These are phyloP conservation scores for Latrodectus elegans DNA, from an alignment of 2,888 invertebrate species.

Conservation along the genomic window DNA sequence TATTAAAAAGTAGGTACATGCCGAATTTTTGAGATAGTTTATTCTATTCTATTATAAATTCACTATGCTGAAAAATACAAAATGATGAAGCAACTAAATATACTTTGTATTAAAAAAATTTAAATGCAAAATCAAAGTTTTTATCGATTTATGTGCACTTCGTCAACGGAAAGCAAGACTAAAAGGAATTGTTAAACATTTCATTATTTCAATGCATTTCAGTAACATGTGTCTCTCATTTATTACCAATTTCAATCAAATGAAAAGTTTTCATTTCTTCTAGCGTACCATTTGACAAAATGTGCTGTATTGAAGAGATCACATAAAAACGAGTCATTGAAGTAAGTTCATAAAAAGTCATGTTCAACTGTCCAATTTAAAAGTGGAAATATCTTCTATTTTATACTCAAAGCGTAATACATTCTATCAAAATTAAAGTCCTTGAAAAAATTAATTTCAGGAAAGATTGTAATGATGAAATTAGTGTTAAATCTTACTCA, in stretches of 20 bases:
- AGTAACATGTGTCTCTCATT: slow-evolving; percentile 60
- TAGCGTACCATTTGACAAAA: slow-evolving; percentile 71
- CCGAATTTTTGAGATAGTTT: too few relatives aligned
- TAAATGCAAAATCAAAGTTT: too few relatives aligned
- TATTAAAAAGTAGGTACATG: too few relatives aligned
- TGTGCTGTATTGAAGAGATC: slow-evolving; percentile 67
- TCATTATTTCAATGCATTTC: slow-evolving; percentile 20
- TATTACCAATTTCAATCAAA: slow-evolving; percentile 70
- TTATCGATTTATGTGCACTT: too few relatives aligned
- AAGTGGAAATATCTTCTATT: slow-evolving; percentile 9
- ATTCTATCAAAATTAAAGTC: slow-evolving; percentile 1
- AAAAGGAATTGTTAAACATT: slow-evolving; percentile 23
- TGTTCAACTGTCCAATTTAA: slow-evolving; percentile 1
- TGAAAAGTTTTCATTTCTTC: slow-evolving; percentile 68
- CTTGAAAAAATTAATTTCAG: slow-evolving; percentile 12
- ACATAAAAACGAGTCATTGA: slow-evolving; percentile 60
- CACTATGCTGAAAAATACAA: too few relatives aligned
- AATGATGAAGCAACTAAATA: too few relatives aligned
- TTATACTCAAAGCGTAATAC: not conserved
- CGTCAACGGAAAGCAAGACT: not conserved
- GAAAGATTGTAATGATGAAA: slow-evolving; percentile 11
- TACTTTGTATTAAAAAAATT: too few relatives aligned
- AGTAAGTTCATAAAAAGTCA: slow-evolving; percentile 22
- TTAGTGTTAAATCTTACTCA: slow-evolving; percentile 27
- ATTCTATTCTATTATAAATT: too few relatives aligned